These are phyloP conservation scores for Apodemus speciosus DNA, from an alignment of 2,113 vertebrate species.

Conservation along the genomic window DNA sequence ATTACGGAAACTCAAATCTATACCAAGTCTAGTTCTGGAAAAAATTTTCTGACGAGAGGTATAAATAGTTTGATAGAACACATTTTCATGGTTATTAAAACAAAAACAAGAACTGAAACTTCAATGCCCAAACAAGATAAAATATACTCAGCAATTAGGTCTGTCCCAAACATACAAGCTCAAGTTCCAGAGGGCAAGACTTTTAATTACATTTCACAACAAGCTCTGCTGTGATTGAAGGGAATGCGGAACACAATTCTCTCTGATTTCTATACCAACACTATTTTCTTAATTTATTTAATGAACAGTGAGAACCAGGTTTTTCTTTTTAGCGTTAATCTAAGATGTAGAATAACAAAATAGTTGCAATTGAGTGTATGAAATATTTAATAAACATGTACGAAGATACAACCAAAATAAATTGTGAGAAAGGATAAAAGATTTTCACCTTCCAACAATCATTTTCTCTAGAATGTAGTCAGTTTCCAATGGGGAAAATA, in stretches of 20 bases:
- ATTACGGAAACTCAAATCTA: conserved; percentile 74
- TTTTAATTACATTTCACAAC: conserved; percentile 86
- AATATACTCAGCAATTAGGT: conserved; percentile 58
- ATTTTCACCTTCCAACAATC: conserved; percentile 81
- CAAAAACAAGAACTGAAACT: conserved; percentile 61
- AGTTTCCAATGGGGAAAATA: conserved; percentile 72
- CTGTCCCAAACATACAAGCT: conserved; percentile 73
- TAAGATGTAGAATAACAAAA: conserved; percentile 84
- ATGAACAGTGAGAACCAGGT: conserved; percentile 81
- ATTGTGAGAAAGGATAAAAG: conserved; percentile 79
- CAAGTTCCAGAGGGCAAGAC: conserved; percentile 79
- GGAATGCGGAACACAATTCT: conserved; percentile 77
- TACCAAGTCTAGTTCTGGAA: conserved; percentile 78
- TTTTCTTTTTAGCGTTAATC: conserved; percentile 84
- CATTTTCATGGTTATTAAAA: conserved; percentile 68
- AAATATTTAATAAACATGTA: conserved; percentile 86
- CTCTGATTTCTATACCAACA: conserved; percentile 79
- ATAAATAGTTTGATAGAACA: conserved; percentile 71
- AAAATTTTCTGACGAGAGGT: conserved; percentile 74
- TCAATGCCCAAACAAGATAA: conserved; percentile 73
- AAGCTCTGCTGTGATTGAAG: conserved; percentile 78
- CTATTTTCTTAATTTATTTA: conserved; percentile 82
- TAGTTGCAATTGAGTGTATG: conserved; percentile 83
- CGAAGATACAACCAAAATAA: conserved; percentile 82
- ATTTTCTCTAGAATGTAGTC: conserved; percentile 81